Base-by-base conservation (phyloP, 1,140 invertebrate species). In the Bombus turneri region DNA sequence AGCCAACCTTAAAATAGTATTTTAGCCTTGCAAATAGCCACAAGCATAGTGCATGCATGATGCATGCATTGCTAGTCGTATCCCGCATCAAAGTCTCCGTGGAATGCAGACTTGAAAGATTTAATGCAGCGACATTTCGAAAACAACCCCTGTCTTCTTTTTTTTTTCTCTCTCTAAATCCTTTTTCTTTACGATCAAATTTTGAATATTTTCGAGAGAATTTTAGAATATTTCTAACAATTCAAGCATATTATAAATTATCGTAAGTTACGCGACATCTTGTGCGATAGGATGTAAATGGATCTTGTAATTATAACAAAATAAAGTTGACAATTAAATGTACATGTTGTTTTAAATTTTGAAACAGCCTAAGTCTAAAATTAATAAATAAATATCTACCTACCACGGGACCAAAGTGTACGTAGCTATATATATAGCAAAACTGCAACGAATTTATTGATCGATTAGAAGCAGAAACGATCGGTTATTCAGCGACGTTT, bases 1-100 rank as follows among this genome's bases (percentile, higher is more conserved):
- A 37, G 1, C 10, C 47, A 25, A 12, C n/a, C 78, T 69, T 53
- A 37, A 80, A 80, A 80, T 69, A 69, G 43, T 31, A 69, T 69
- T 80, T 80, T 39, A 80, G 78, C 64, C 78, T 80, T 69, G 78
- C 64, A 69, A 80, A 80, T 80, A 43, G 25, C 77, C 15, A 4
- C 15, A 9, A 18, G 57, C 31, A 25, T 53, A 13, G 12, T 41
- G 31, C 78, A 69, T 80, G 78, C 78, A 77, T 77, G 39, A 28
- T 62, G 39, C n/a, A 73, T 72, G 80, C 80, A 73, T 34, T 37
- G 73, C 37, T 28, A 59, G 28, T n/a, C 34, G 37, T 37, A 68
- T 69, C 82, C 39, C 75, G 82, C 82, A 69, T 78, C 64, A 68
- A 69, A 59, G 34, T 84, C 37, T 71, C 66, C 64, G 22, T 31